These are phyloP conservation scores for Cephus sareptanus DNA, from an alignment of 2,888 invertebrate genomes.

Conservation along the genomic window DNA sequence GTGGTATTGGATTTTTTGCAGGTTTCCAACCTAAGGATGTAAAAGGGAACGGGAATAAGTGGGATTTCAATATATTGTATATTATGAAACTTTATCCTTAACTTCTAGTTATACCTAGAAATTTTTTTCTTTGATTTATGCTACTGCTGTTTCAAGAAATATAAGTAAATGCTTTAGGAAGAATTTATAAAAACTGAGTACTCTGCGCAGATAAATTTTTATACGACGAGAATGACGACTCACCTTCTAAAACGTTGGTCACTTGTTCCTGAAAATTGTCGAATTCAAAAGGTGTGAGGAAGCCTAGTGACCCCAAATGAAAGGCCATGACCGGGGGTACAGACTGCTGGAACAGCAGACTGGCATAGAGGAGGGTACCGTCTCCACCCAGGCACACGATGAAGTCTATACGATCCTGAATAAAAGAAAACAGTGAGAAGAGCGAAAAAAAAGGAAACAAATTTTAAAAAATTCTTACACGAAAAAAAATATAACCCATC, in stretches of 20 bases:
- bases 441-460: neutral
- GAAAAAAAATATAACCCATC: neutral
- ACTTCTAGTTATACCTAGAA: neutral
- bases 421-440: constrained; percentile 9
- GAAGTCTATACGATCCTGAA: constrained; percentile 92
- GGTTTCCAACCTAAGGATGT: neutral
- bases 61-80: neutral
- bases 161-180: too few relatives aligned
- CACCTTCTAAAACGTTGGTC: constrained; percentile 92
- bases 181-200: neutral
- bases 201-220: too few relatives aligned
- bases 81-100: neutral
- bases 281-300: constrained; percentile 95
- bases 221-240: constrained; percentile 16
- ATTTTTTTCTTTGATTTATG: too few relatives aligned
- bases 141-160: too few relatives aligned
- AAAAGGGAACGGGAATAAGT: neutral
- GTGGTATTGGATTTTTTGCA: neutral
- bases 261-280: constrained; percentile 95
- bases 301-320: constrained; percentile 95
- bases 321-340: constrained; percentile 99
- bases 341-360: constrained; percentile 91
- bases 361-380: constrained; percentile 95
- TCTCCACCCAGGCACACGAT: constrained; percentile 97
- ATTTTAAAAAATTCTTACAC: neutral